These are phyloP conservation scores for Sylvilagus floridanus DNA, from an alignment of 2,797 vertebrate species.

Conservation along the genomic window DNA sequence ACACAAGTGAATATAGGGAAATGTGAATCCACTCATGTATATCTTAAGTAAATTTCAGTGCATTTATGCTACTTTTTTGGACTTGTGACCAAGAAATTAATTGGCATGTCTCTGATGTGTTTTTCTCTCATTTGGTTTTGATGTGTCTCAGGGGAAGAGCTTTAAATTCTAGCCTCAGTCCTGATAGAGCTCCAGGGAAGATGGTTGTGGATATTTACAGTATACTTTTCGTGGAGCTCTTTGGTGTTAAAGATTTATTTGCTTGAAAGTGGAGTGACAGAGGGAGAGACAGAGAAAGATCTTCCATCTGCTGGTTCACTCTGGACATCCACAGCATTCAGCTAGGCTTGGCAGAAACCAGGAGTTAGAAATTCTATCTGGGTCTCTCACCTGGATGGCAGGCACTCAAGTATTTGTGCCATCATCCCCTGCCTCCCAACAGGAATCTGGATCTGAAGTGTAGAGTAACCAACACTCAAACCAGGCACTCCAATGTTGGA, in stretches of 20 bases:
- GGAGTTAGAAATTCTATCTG: no score
- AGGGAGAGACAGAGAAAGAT: no score
- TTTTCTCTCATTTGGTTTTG: not conserved
- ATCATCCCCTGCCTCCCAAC: no score
- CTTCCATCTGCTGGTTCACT: no score
- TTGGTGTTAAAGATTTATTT: not conserved
- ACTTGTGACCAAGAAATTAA: not conserved
- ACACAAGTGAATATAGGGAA: not conserved
- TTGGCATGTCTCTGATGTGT: not conserved
- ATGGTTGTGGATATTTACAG: not conserved
- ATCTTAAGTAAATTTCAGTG: conserved; percentile 3
- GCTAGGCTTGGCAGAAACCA: no score
- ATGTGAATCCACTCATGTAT: not conserved
- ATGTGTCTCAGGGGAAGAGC: not conserved
- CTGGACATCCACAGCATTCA: no score
- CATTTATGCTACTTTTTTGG: not conserved
- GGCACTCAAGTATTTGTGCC: no score
- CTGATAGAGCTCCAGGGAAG: not conserved
- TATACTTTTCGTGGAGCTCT: not conserved
- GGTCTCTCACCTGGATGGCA: no score
- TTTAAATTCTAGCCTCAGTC: not conserved
- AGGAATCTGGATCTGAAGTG: no score
- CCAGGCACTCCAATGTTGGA: no score
- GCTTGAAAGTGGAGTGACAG: no score
- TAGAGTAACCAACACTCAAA: no score